Evolutionary conservation across 2,888 invertebrate species (phyloP), one percentile per base, ranked within the genome.

Genomic region (Thysanoteuthis rhombus): DNA sequence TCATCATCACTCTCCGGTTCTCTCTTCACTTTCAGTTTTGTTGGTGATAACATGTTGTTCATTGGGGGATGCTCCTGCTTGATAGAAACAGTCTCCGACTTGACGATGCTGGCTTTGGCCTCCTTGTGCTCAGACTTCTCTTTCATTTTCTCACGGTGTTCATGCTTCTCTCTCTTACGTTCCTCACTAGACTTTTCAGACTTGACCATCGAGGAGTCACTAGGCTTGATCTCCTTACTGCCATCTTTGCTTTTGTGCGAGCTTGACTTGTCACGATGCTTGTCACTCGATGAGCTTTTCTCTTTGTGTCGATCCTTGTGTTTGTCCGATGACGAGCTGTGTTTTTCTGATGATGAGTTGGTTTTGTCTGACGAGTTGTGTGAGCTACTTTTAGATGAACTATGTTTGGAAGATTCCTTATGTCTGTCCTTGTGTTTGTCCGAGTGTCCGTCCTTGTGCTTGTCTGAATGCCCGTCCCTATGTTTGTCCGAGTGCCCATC

Each of bases 1-100:
- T 95, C 95, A 94, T 95, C 95, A 92, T 94, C 94, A 94, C 95
- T 95, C 92, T 95, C 94, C 22, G 95, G 94, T 89, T 95, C 95
- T 32, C 94, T 93, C 92, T 95, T 95, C 4, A 95, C 93, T 42
- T 93, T 75, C 42, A 40, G 10, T 25, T 92, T 90, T 92, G 90
- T 94, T 94, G 36, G 90, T 52, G 28, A 90, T 6, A 19, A 90
- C 93, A 93, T 93, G 32, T 52, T 93, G 92, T 89, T 94, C 93
- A 19, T 38, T 25, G 19, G 93, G 93, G 36, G 93, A 93, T 32
- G 45, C 6, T 92, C 92, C 3, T 39, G 32, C 40, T 92, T 92
- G n/a, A 92, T 40, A 40, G 92, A 40, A 10, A 45, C 45, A 92
- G 39, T 40, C 45, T 92, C 92, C 8, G 40, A 45, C 92, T 92